These are phyloP conservation scores for Sciurus vulgaris DNA, from an alignment of 2,797 vertebrate species.

Conservation along the genomic window DNA sequence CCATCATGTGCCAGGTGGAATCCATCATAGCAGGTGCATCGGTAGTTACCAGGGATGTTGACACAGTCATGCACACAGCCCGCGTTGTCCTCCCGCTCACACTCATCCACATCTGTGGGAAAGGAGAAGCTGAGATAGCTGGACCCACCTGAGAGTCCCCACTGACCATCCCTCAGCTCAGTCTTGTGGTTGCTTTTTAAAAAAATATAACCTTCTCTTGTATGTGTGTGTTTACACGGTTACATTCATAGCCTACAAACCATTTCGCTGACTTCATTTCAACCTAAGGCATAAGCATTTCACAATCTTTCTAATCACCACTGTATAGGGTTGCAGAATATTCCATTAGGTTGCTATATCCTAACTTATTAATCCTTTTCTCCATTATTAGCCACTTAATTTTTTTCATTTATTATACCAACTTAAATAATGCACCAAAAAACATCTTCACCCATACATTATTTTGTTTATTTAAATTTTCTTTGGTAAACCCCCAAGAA, in stretches of 20 bases:
- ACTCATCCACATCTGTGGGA: slow-evolving; percentile 90
- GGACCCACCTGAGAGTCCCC: not conserved
- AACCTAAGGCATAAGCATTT: slow-evolving; percentile 21
- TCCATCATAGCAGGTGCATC: slow-evolving; percentile 98
- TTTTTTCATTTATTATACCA: slow-evolving; percentile 36
- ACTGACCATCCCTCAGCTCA: not conserved
- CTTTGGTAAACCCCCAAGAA: slow-evolving; percentile 4
- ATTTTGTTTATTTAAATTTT: slow-evolving; percentile 36
- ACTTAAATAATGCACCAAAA: slow-evolving; percentile 51
- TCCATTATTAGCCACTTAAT: not conserved
- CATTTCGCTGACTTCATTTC: slow-evolving; percentile 44
- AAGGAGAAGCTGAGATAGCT: not conserved
- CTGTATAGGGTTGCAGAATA: not conserved
- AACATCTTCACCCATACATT: not conserved
- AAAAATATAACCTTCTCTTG: not conserved
- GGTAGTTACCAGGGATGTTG: slow-evolving; percentile 97
- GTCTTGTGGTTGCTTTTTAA: not conserved
- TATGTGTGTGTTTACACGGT: not conserved
- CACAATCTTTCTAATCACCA: slow-evolving; percentile 26
- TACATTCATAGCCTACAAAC: not conserved
- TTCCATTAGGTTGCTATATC: not conserved
- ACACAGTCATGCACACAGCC: slow-evolving; percentile 97
- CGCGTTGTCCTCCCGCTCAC: slow-evolving; percentile 92
- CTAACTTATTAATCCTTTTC: slow-evolving; percentile 23
- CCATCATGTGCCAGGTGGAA: slow-evolving; percentile 97